Evolutionary conservation across 2,888 invertebrate genomes (phyloP).

Genomic region (Pristionchus japonicus): DNA sequence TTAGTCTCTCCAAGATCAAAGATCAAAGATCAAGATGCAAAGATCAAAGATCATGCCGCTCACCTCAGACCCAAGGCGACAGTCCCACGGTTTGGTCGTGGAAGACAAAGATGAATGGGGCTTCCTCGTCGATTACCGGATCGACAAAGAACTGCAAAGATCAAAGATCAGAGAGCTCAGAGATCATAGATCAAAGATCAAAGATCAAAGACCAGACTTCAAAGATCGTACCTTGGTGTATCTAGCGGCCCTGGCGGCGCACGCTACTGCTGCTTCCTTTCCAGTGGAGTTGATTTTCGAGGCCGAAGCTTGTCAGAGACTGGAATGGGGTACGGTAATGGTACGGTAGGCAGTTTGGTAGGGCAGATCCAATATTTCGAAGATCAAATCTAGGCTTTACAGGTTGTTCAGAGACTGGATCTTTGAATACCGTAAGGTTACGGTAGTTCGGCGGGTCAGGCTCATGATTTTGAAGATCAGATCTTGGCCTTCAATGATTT

Average conservation of each 20-base stretch:
- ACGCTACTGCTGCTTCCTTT: constrained; percentile 38
- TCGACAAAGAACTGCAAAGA: constrained; percentile 44
- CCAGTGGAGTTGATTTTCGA: constrained; percentile 49
- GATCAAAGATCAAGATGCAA: too few relatives aligned
- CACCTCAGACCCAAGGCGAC: constrained; percentile 45
- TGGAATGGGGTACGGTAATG: too few relatives aligned
- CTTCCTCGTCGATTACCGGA: constrained; percentile 40
- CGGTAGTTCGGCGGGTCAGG: too few relatives aligned
- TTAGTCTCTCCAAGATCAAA: neutral
- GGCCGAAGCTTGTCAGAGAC: too few relatives aligned
- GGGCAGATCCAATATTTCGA: too few relatives aligned
- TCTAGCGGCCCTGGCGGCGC: constrained; percentile 43
- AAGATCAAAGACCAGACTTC: neutral
- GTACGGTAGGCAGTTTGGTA: too few relatives aligned
- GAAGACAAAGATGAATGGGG: constrained; percentile 29
- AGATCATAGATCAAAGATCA: constrained; percentile 45
- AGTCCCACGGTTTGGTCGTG: constrained; percentile 34
- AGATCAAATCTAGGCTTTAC: too few relatives aligned
- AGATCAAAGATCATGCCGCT: constrained; percentile 13
- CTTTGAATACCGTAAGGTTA: too few relatives aligned
- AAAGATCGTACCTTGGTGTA: neutral
- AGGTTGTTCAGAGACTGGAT: too few relatives aligned
- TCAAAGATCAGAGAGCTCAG: too few relatives aligned
- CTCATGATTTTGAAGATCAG: too few relatives aligned
- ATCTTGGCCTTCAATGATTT: too few relatives aligned